Evolutionary conservation across 1,140 invertebrate genomes (phyloP), one percentile per base, ranked within the genome.

Genomic region (Sycobia sp.): DNA sequence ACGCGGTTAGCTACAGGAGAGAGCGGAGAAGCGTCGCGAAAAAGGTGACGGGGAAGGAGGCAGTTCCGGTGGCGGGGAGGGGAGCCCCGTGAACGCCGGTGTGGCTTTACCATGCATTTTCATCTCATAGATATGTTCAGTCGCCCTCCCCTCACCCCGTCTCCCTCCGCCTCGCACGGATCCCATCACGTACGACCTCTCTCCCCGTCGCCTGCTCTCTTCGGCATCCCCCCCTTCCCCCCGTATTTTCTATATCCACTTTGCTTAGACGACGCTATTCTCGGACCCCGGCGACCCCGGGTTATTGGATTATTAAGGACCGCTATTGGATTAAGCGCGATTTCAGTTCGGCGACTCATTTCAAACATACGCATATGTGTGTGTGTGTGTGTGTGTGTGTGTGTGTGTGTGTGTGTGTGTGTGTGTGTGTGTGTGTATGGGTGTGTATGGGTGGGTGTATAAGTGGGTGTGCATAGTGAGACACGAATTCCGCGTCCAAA

Each of bases 251-350:
- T 63, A 54, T 46, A 55, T 62, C 51, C 60, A 62, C 58, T 65
- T 65, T 70, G 66, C 66, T 70, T 67, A 67, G 60, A 62, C 51
- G 66, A 69, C 66, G 59, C 46, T 27, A 65, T 62, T 54, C 62
- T 51, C 62, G 27, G 27, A 50, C 43, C 51, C 41, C 43, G 51
- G 50, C 53, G n/a, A 56, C 44, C 41, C 44, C 65, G 59, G 68
- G 74, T 79, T 79, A 81, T 81, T 79, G 77, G 77, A 79, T 81
- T 81, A 81, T 80, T 76, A 79, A 77, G 76, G 73, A 75, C 76
- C 74, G 70, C 76, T 76, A 79, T 80, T 79, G 77, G 76, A 80
- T 80, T 80, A 79, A 77, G 68, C 69, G 69, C 65, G 71, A 77
- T 76, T 76, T 71, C 67, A 62, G 65, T 69, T 75, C 72, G 69